Evolutionary conservation across 2,888 invertebrate genomes (phyloP).

Genomic region (Acrocera orbiculus): DNA sequence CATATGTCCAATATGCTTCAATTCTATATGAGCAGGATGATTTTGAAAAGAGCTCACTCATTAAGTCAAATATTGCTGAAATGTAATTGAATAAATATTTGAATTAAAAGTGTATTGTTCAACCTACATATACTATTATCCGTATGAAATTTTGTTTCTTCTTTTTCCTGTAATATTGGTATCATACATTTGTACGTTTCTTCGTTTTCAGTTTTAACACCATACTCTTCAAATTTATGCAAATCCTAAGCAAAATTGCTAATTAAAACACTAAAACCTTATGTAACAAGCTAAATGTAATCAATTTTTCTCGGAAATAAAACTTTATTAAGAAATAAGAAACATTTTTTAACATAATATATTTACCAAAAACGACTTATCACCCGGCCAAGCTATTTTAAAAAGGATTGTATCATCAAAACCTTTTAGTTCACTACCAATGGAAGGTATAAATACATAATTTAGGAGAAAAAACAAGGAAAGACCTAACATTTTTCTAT

Average conservation of each 20-base stretch:
- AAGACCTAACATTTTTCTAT: no score
- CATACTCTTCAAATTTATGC: conserved; percentile 38
- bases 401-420: conserved; percentile 70
- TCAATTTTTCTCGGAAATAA: conserved; percentile 8
- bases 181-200: conserved; percentile 71
- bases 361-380: conserved; percentile 19
- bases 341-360: no score
- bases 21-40: conserved; percentile 70
- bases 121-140: conserved; percentile 22
- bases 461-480: no score
- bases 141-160: conserved; percentile 24
- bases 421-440: conserved; percentile 51
- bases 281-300: neutral
- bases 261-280: neutral
- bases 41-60: conserved; percentile 58
- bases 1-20: conserved; percentile 92
- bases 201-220: conserved; percentile 55
- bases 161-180: conserved; percentile 40
- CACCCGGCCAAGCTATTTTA: conserved; percentile 61
- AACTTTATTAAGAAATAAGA: conserved; percentile 4
- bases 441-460: no score
- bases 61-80: conserved; percentile 50
- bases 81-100: neutral
- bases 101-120: neutral
- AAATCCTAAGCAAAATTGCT: conserved; percentile 13